These are phyloP conservation scores for Cheilosia urbana DNA, from an alignment of 2,888 invertebrate genomes.

Conservation along the genomic window DNA sequence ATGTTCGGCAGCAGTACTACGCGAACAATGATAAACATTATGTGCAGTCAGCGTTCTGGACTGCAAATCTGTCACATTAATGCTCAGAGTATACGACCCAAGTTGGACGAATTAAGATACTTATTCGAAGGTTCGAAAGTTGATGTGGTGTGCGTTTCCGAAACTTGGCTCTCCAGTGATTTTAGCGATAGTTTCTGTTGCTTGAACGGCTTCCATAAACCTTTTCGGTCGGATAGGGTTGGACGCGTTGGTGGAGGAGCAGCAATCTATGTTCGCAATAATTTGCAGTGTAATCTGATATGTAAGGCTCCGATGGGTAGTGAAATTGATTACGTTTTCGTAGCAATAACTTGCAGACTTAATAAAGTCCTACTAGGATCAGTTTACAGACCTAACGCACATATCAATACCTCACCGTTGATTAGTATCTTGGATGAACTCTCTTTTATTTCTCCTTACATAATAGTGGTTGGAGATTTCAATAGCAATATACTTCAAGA, in stretches of 20 bases:
- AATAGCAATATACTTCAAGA: not conserved
- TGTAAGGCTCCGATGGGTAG: not conserved
- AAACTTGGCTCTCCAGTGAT: not conserved
- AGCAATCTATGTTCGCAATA: not conserved
- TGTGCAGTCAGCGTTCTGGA: no score
- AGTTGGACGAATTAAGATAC: no score
- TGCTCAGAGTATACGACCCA: no score
- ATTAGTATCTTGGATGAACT: not conserved
- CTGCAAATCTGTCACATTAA: no score
- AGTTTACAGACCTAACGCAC: no score
- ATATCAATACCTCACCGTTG: not conserved
- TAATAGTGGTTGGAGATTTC: not conserved
- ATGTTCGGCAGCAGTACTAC: no score
- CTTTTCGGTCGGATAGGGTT: not conserved
- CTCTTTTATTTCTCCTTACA: not conserved
- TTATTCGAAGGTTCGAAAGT: not conserved
- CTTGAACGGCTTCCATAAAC: not conserved
- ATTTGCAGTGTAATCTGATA: not conserved
- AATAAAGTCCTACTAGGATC: not conserved
- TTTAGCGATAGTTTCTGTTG: not conserved
- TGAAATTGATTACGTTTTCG: not conserved
- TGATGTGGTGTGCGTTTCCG: not conserved
- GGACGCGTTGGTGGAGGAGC: not conserved
- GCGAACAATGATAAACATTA: no score
- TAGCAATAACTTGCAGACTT: not conserved